Percentiles rank a stretch among this genome's conserved stretches.
These are phyloP conservation scores for Fistularia tabacaria DNA, from an alignment of 2,797 vertebrate species.

Conservation along the genomic window DNA sequence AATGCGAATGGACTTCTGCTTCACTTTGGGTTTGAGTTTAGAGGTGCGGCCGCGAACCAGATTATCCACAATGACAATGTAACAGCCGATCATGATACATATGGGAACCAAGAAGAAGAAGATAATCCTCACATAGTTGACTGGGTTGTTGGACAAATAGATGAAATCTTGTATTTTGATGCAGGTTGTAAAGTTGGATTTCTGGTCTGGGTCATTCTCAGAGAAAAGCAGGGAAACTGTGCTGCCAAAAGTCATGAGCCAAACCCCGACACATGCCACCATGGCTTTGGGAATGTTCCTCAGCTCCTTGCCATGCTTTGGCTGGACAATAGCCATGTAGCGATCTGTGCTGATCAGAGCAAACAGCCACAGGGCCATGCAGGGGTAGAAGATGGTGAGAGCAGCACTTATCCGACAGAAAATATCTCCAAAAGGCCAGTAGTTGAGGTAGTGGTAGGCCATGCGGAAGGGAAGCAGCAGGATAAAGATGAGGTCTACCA, in stretches of 20 bases:
- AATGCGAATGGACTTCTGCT: slow-evolving; percentile 93
- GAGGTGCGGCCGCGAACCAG: slow-evolving; percentile 87
- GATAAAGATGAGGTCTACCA: slow-evolving; percentile 87
- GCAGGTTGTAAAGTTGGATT: slow-evolving; percentile 84
- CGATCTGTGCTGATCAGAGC: slow-evolving; percentile 92
- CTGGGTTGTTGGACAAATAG: slow-evolving; percentile 77
- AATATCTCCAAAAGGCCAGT: slow-evolving; percentile 87
- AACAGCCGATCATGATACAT: slow-evolving; percentile 91
- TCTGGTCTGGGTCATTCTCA: slow-evolving; percentile 77
- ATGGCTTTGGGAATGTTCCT: slow-evolving; percentile 87
- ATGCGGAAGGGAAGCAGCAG: slow-evolving; percentile 87
- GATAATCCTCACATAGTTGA: slow-evolving; percentile 84
- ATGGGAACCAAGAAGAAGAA: slow-evolving; percentile 92
- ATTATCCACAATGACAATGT: slow-evolving; percentile 87
- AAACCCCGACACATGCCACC: slow-evolving; percentile 80
- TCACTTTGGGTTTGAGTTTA: slow-evolving; percentile 92
- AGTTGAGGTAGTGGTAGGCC: slow-evolving; percentile 79
- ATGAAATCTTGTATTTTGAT: slow-evolving; percentile 87
- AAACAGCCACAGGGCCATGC: slow-evolving; percentile 92
- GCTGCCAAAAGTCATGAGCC: slow-evolving; percentile 87
- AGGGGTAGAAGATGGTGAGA: slow-evolving; percentile 90
- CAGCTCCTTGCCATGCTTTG: slow-evolving; percentile 86
- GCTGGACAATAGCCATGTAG: slow-evolving; percentile 95
- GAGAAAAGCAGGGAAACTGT: slow-evolving; percentile 81
- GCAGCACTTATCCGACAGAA: slow-evolving; percentile 85